Evolutionary conservation across 1,140 invertebrate genomes (phyloP).

Genomic region (Drosophila virilis): DNA sequence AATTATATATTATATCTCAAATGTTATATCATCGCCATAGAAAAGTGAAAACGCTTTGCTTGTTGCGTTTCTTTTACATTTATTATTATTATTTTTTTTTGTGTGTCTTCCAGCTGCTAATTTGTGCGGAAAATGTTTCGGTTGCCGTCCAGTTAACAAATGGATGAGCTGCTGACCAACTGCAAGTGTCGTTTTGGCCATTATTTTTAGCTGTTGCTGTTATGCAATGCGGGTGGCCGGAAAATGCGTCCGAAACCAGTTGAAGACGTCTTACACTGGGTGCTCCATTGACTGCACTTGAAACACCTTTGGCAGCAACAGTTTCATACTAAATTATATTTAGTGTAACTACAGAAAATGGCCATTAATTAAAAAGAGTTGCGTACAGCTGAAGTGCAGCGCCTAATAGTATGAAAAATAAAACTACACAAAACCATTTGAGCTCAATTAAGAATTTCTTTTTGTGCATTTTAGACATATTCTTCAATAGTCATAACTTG

Average conservation of each 20-base stretch:
- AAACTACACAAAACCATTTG: too few species aligned
- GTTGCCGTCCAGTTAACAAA: conserved; percentile 5
- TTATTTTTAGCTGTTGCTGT: conserved; percentile 2
- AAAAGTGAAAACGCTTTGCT: conserved; percentile 34
- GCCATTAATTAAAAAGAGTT: background rate
- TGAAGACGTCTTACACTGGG: background rate
- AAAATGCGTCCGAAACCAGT: conserved; percentile 38
- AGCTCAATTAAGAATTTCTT: too few species aligned
- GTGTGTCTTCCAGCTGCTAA: conserved; percentile 19
- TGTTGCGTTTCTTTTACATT: background rate
- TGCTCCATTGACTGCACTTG: background rate
- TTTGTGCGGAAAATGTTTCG: conserved; percentile 39
- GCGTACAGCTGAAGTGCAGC: background rate
- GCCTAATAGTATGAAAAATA: too few species aligned
- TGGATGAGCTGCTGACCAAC: conserved; percentile 50
- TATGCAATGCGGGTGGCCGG: conserved; percentile 23
- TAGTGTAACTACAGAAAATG: background rate
- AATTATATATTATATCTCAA: conserved; percentile 18
- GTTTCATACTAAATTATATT: background rate
- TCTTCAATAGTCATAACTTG: too few species aligned
- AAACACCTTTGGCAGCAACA: background rate
- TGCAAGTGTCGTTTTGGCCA: conserved; percentile 37
- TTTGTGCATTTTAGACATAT: too few species aligned
- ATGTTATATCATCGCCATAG: conserved; percentile 39
- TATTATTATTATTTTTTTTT: background rate